Evolutionary conservation across 2,888 invertebrate genomes (phyloP).

Genomic region (Andrena trimmerana): DNA sequence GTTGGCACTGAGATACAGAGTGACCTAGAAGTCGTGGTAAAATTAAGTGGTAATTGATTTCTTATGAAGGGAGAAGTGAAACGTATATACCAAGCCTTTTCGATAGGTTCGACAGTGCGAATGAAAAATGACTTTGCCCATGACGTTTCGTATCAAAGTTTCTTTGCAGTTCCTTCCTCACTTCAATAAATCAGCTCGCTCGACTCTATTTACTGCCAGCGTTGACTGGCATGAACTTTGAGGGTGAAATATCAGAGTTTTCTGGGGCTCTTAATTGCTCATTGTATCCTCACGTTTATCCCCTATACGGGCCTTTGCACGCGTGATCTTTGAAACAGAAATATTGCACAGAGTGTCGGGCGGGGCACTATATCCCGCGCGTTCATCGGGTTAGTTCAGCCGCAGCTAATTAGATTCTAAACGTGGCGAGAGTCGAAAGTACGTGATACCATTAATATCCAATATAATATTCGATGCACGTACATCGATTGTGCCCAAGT

Average conservation of each 20-base stretch:
- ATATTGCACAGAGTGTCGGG: not conserved
- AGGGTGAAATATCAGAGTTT: not conserved
- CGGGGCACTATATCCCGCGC: constrained; percentile 5
- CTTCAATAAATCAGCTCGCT: not conserved
- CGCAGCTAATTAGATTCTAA: constrained; percentile 41
- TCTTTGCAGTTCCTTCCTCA: too few species aligned
- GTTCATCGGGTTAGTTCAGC: constrained; percentile 12
- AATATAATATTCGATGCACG: constrained; percentile 62
- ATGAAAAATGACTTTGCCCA: too few species aligned
- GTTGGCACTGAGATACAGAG: too few species aligned
- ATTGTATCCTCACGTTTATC: not conserved
- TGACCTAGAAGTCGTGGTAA: too few species aligned
- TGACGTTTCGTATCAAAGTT: too few species aligned
- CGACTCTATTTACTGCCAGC: not conserved
- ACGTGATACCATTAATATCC: constrained; percentile 56
- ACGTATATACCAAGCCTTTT: too few species aligned
- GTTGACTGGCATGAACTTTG: not conserved
- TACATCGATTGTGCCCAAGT: constrained; percentile 51
- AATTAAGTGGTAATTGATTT: too few species aligned
- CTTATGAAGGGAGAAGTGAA: too few species aligned
- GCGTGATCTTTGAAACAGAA: constrained; percentile 6
- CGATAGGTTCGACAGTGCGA: too few species aligned
- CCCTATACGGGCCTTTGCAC: not conserved
- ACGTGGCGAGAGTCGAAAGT: constrained; percentile 36
- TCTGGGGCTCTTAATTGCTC: not conserved